Conservation (phyloP, 2,797 vertebrate species). For the Lagodon rhomboides region DNA sequence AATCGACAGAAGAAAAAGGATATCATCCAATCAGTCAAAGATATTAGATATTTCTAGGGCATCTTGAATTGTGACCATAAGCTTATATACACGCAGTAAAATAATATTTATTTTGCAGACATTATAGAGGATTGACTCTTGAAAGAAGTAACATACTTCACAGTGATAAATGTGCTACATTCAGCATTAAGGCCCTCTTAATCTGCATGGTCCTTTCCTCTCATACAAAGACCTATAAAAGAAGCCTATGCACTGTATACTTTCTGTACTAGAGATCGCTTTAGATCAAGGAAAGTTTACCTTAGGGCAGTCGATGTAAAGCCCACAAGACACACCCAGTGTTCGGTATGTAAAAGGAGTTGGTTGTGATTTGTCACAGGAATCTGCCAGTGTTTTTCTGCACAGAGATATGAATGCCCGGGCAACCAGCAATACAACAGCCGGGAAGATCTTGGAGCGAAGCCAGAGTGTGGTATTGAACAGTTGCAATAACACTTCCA, state of each 20-base stretch:
- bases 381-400: conserved; percentile 56
- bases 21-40: background rate
- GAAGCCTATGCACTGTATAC: background rate
- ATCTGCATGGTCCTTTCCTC: conserved; percentile 3
- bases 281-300: conserved; percentile 38
- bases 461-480: conserved; percentile 15
- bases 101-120: background rate
- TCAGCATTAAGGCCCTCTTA: background rate
- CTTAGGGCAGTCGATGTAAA: conserved; percentile 21
- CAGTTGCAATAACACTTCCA: conserved; percentile 7
- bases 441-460: conserved; percentile 7
- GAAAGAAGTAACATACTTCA: background rate
- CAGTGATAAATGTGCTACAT: background rate
- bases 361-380: conserved; percentile 72
- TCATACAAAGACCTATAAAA: background rate
- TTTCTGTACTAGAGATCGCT: background rate
- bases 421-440: conserved; percentile 35
- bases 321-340: conserved; percentile 55
- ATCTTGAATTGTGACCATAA: background rate
- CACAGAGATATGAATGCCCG: conserved; percentile 43
- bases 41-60: too few species aligned
- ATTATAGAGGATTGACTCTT: background rate
- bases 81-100: background rate
- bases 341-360: conserved; percentile 61
- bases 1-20: too few species aligned